A percentile compares a stretch with the other conserved stretches of the same genome.
Evolutionary conservation across 2,113 vertebrate species (phyloP).

Genomic region (Colinus virginianus): DNA sequence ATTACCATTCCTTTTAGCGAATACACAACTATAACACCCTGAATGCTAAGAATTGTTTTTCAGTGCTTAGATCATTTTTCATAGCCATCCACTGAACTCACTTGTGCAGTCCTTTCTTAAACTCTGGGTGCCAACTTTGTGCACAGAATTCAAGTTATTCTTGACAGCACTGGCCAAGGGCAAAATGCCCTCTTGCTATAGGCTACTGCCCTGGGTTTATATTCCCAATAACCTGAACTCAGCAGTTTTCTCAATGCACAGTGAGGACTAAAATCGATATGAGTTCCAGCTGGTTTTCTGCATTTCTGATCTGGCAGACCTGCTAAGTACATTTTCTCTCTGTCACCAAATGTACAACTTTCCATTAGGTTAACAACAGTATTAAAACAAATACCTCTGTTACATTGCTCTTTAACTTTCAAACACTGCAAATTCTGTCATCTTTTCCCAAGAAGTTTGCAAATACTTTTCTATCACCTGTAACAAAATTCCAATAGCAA

Average conservation of each 20-base stretch:
- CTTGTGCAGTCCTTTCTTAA: background rate
- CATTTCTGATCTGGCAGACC: background rate
- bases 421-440: background rate
- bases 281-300: background rate
- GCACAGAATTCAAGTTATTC: background rate
- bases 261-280: background rate
- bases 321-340: background rate
- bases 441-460: background rate
- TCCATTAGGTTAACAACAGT: background rate
- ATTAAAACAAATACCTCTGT: background rate
- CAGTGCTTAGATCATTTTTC: background rate
- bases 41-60: background rate
- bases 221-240: background rate
- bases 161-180: background rate
- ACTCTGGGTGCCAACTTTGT: accelerated
- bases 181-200: background rate
- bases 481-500: background rate
- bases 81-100: background rate
- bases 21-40: background rate
- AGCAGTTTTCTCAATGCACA: background rate
- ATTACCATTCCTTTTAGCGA: background rate
- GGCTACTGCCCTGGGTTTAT: background rate
- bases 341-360: background rate
- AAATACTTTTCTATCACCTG: background rate
- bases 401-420: background rate